These are phyloP conservation scores for Asteroscopus sphinx DNA, from an alignment of 2,888 invertebrate species.

Conservation along the genomic window DNA sequence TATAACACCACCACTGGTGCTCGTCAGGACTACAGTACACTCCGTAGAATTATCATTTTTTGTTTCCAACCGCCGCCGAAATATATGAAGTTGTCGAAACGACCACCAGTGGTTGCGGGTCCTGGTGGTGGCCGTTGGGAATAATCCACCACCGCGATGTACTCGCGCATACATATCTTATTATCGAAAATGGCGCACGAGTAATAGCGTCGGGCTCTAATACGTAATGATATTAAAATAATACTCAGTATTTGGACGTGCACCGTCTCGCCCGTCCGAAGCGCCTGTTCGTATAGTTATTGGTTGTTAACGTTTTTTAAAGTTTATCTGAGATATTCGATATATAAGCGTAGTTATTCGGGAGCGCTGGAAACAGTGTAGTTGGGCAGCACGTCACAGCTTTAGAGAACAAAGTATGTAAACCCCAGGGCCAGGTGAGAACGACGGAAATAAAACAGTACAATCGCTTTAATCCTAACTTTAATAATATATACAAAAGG, in stretches of 20 bases:
- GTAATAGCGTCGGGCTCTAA: slow-evolving; percentile 7
- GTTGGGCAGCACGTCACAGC: not conserved
- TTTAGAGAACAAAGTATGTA: not conserved
- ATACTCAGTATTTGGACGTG: slow-evolving; percentile 19
- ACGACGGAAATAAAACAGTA: slow-evolving; percentile 62
- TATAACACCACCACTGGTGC: too few species aligned
- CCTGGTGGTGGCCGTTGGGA: too few species aligned
- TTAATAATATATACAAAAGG: slow-evolving; percentile 84
- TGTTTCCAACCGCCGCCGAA: too few species aligned
- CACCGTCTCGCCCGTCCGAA: slow-evolving; percentile 52
- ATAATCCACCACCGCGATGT: slow-evolving; percentile 9
- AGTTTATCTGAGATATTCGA: slow-evolving; percentile 70
- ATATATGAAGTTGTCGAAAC: too few species aligned
- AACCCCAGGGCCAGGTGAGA: not conserved
- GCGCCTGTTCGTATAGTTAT: slow-evolving; percentile 60
- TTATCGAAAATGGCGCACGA: slow-evolving; percentile 30
- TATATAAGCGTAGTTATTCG: slow-evolving; percentile 29
- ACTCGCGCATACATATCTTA: slow-evolving; percentile 44
- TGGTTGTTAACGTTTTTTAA: slow-evolving; percentile 80
- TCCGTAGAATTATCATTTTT: too few species aligned
- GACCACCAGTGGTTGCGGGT: too few species aligned
- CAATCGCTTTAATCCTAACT: slow-evolving; percentile 74
- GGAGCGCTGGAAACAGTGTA: slow-evolving; percentile 9
- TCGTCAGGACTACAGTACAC: too few species aligned
- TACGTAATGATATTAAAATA: not conserved